These are phyloP conservation scores for Ichneumon xanthorius DNA, from an alignment of 2,888 invertebrate species.

Conservation along the genomic window DNA sequence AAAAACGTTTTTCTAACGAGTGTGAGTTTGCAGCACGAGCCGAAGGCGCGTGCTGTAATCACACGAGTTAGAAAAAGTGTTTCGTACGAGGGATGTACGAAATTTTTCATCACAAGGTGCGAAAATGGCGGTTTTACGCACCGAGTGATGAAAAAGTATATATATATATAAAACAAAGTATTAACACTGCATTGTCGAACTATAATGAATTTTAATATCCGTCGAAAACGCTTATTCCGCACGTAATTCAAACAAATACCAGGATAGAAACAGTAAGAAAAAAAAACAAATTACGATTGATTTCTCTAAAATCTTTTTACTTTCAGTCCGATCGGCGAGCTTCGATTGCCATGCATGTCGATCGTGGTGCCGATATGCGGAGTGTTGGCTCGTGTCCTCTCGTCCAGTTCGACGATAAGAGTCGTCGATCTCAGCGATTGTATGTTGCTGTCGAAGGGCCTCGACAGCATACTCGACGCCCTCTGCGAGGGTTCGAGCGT, in stretches of 20 bases:
- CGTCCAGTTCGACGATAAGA: constrained; percentile 80
- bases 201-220: neutral
- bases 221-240: neutral
- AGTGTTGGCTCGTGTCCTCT: constrained; percentile 81
- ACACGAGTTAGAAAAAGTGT: too few relatives aligned
- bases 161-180: too few relatives aligned
- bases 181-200: neutral
- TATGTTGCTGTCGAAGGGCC: constrained; percentile 82
- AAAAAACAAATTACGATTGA: neutral
- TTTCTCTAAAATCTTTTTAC: constrained; percentile 19
- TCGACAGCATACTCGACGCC: constrained; percentile 80
- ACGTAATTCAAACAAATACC: neutral
- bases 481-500: constrained; percentile 80
- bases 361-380: constrained; percentile 80
- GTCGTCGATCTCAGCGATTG: constrained; percentile 83
- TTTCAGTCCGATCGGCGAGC: constrained; percentile 77
- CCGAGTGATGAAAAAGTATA: too few relatives aligned
- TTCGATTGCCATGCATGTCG: constrained; percentile 77
- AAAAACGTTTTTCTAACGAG: too few relatives aligned
- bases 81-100: too few relatives aligned
- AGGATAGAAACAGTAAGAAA: neutral
- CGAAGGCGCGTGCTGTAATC: too few relatives aligned
- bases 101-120: too few relatives aligned
- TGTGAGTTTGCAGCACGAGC: too few relatives aligned
- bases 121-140: too few relatives aligned